These are phyloP conservation scores for Knipowitschia caucasica DNA, from an alignment of 2,797 vertebrate species.

Conservation along the genomic window DNA sequence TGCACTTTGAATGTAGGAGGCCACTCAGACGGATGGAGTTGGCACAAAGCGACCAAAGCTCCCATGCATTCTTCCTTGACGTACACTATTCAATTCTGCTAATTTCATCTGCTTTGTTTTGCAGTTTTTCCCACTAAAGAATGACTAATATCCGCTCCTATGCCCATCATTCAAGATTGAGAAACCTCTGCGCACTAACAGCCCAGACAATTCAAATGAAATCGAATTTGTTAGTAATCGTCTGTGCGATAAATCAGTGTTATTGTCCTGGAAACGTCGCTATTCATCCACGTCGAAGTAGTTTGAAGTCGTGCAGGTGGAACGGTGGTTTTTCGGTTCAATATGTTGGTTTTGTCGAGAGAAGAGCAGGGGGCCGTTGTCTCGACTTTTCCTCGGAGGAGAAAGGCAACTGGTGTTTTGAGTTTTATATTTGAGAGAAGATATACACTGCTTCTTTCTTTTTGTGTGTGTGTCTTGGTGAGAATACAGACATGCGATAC, in stretches of 20 bases:
- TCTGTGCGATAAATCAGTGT: constrained; percentile 16
- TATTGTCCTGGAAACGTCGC: constrained; percentile 9
- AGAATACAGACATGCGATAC: too few relatives aligned
- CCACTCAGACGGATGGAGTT: too few relatives aligned
- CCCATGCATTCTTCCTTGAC: too few relatives aligned
- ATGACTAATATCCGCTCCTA: constrained; percentile 9
- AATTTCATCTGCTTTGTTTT: constrained; percentile 9
- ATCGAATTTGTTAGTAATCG: constrained; percentile 20
- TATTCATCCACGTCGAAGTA: constrained; percentile 1
- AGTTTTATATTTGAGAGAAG: too few relatives aligned
- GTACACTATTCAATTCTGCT: too few relatives aligned
- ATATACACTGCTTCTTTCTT: too few relatives aligned
- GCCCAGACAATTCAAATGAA: constrained; percentile 16
- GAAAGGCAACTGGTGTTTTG: too few relatives aligned
- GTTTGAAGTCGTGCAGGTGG: constrained; percentile 4
- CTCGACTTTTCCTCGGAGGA: too few relatives aligned
- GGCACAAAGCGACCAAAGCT: too few relatives aligned
- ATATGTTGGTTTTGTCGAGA: not conserved
- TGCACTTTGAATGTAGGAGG: constrained; percentile 12
- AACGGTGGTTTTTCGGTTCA: constrained; percentile 7
- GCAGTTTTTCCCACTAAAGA: not conserved
- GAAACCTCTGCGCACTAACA: constrained; percentile 12
- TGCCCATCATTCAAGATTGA: constrained; percentile 8
- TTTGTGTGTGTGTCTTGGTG: too few relatives aligned
- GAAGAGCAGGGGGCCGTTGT: too few relatives aligned